Percentiles rank a stretch among this genome's conserved stretches.
Conservation (phyloP, 2,113 vertebrate species). For the Okapia johnstoni region DNA sequence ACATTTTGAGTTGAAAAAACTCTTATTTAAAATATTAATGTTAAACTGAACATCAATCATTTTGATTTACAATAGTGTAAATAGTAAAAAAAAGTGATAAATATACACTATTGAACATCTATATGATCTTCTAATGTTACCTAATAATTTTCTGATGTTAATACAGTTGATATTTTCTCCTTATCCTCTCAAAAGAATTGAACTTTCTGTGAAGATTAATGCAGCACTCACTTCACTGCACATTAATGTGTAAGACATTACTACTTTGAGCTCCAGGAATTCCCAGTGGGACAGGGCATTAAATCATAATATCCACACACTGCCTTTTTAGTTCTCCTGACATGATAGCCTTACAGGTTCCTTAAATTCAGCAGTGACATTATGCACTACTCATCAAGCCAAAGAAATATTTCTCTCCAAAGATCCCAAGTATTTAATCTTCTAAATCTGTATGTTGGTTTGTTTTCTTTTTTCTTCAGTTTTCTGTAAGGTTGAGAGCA, state of each 20-base stretch:
- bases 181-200: conserved; percentile 44
- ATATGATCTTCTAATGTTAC: conserved; percentile 14
- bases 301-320: conserved; percentile 57
- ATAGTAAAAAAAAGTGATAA: conserved; percentile 33
- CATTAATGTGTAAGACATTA: conserved; percentile 69
- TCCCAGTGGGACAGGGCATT: conserved; percentile 59
- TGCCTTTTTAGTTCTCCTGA: conserved; percentile 44
- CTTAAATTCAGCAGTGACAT: no score
- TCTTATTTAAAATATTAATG: background rate
- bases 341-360: background rate
- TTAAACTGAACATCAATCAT: background rate
- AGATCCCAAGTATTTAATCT: background rate
- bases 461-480: background rate
- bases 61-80: background rate
- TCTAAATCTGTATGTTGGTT: background rate
- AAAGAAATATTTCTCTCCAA: background rate
- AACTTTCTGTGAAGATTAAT: conserved; percentile 76
- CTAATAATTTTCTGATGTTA: conserved; percentile 54
- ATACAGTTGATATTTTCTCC: conserved; percentile 42
- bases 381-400: background rate
- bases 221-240: conserved; percentile 65
- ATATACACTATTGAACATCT: conserved; percentile 32
- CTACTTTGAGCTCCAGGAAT: conserved; percentile 70
- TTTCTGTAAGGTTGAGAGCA: background rate
- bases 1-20: background rate